Evolutionary conservation across 2,113 vertebrate species (phyloP).

Genomic region (Peromyscus leucopus): DNA sequence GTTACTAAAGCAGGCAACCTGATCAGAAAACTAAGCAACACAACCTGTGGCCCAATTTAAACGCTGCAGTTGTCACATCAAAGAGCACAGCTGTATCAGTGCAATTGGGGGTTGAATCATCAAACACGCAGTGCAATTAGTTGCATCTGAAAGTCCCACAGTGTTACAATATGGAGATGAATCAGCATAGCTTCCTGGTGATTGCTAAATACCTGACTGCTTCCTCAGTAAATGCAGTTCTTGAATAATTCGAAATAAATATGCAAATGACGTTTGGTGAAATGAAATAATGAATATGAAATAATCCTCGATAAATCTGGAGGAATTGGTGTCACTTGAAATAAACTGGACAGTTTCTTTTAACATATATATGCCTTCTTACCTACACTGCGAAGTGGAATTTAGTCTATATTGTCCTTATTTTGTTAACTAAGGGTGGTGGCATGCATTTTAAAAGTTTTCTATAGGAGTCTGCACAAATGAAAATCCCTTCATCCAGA

Average conservation of each 20-base stretch:
- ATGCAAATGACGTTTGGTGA: constrained; percentile 68
- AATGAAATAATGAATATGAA: constrained; percentile 66
- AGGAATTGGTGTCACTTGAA: constrained; percentile 1
- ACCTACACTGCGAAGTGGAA: not conserved
- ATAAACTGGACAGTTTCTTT: constrained; percentile 33
- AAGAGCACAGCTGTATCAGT: constrained; percentile 55
- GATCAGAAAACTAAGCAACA: constrained; percentile 59
- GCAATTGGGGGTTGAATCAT: constrained; percentile 53
- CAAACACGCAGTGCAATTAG: constrained; percentile 61
- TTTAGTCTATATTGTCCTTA: not conserved
- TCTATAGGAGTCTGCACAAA: not conserved
- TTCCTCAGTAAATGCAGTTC: constrained; percentile 55
- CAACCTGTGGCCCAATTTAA: constrained; percentile 35
- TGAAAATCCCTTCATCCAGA: not conserved
- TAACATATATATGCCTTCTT: not conserved
- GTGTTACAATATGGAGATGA: constrained; percentile 64
- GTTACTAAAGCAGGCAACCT: constrained; percentile 57
- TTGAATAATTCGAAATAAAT: constrained; percentile 73
- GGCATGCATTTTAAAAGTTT: not conserved
- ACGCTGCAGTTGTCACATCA: constrained; percentile 49
- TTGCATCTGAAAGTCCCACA: constrained; percentile 57
- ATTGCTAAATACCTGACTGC: constrained; percentile 72
- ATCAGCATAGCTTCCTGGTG: constrained; percentile 48
- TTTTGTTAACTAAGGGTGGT: not conserved
- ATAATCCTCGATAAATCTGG: constrained; percentile 28